Evolutionary conservation across 2,113 vertebrate genomes (phyloP).

Genomic region (Eira barbara): DNA sequence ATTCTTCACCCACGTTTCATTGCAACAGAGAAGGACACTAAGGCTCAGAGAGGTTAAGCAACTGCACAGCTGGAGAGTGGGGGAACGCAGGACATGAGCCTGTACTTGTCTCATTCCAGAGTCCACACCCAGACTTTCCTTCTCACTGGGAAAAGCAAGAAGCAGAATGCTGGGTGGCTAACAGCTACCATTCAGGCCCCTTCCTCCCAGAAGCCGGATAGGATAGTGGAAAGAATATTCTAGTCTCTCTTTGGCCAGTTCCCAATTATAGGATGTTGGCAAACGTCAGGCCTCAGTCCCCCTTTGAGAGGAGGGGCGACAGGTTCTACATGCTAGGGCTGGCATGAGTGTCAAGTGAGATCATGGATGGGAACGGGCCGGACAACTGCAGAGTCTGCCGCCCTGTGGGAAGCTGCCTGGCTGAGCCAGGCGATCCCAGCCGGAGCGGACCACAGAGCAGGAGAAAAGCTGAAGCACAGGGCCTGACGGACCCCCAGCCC

Average conservation of each 20-base stretch:
- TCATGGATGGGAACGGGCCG: constrained; percentile 39
- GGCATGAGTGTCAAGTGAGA: constrained; percentile 55
- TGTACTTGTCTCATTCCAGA: neutral
- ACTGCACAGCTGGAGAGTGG: neutral
- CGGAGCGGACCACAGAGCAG: neutral
- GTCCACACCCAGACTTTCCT: neutral
- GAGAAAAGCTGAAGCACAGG: neutral
- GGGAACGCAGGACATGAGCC: neutral
- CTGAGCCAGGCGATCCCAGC: neutral
- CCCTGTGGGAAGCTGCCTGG: neutral
- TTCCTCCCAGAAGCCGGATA: neutral
- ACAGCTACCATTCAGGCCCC: neutral
- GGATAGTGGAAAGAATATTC: neutral
- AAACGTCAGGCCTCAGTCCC: neutral
- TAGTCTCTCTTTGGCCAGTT: neutral
- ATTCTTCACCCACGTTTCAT: neutral
- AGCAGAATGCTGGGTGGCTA: neutral
- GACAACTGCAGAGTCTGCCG: constrained; percentile 38
- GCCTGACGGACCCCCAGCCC: neutral
- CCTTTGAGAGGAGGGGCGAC: neutral
- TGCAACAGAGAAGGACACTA: neutral
- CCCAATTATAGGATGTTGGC: neutral
- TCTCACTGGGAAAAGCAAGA: neutral
- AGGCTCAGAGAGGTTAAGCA: neutral
- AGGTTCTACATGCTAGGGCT: constrained; percentile 32